These are phyloP conservation scores for Chironomus riparius DNA, from an alignment of 2,888 invertebrate species.

Conservation along the genomic window DNA sequence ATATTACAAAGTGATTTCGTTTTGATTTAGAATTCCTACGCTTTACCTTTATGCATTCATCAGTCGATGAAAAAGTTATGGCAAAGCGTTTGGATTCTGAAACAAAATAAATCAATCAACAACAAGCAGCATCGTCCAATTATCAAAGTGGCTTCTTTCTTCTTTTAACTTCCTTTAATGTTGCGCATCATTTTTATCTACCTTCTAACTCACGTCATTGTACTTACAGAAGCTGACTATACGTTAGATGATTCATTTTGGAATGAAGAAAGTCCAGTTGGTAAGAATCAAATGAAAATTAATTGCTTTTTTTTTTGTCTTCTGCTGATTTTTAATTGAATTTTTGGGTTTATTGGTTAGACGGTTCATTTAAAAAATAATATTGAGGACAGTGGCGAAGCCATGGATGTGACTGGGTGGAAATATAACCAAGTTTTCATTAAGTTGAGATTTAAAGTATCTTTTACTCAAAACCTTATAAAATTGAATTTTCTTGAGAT, in stretches of 20 bases:
- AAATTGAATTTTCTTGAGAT: too few relatives aligned
- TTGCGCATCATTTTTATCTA: not conserved
- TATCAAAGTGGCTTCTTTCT: too few relatives aligned
- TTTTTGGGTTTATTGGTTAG: not conserved
- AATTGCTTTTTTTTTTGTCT: not conserved
- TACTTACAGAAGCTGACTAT: slow-evolving; percentile 82
- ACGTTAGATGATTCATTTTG: slow-evolving; percentile 87
- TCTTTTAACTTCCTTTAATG: too few relatives aligned
- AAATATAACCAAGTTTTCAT: too few relatives aligned
- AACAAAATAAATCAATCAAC: slow-evolving; percentile 51
- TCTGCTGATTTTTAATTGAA: not conserved
- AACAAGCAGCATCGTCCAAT: not conserved
- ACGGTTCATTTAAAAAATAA: not conserved
- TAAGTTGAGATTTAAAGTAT: too few relatives aligned
- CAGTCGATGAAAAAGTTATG: slow-evolving; percentile 45
- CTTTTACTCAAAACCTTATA: too few relatives aligned
- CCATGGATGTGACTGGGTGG: too few relatives aligned
- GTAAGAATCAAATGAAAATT: slow-evolving; percentile 49
- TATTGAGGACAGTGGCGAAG: too few relatives aligned
- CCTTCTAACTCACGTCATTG: not conserved
- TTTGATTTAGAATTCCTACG: slow-evolving; percentile 93
- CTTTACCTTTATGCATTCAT: slow-evolving; percentile 61
- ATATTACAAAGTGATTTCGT: slow-evolving; percentile 34
- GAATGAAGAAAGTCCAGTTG: slow-evolving; percentile 87
- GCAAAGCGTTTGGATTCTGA: slow-evolving; percentile 97